Conservation (phyloP, 2,888 invertebrate genomes). For the Heliconius sara region DNA sequence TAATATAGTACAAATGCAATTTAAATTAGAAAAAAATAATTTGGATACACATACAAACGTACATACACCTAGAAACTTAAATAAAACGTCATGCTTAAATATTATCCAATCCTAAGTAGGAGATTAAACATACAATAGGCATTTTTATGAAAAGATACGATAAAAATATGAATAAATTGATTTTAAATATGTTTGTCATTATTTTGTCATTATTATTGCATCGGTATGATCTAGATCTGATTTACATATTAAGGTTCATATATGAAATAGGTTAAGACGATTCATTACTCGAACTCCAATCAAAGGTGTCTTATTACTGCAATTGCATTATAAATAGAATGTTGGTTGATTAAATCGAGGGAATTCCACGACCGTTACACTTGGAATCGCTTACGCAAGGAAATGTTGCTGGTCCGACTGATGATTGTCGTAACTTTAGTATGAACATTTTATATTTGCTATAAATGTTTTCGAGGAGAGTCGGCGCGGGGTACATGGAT, state of each 20-base stretch:
- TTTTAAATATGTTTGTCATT: constrained; percentile 13
- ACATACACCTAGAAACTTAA: neutral
- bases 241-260: neutral
- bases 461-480: neutral
- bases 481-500: neutral
- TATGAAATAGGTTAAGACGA: neutral
- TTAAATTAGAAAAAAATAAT: too few relatives aligned
- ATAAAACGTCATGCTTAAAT: neutral
- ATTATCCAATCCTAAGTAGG: neutral
- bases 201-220: neutral
- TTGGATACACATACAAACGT: neutral
- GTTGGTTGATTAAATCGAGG: constrained; percentile 19
- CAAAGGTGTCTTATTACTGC: neutral
- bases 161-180: neutral
- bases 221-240: neutral
- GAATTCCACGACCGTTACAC: constrained; percentile 39
- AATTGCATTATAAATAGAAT: constrained; percentile 4
- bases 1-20: too few relatives aligned
- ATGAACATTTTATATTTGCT: neutral
- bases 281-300: neutral
- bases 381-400: constrained; percentile 34
- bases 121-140: too few relatives aligned
- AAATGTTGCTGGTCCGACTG: neutral
- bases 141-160: neutral
- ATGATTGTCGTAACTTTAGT: neutral